A percentile compares a stretch with the other conserved stretches of the same genome.
Conservation (phyloP, 2,888 invertebrate species). For the Lasioglossum oenotherae region DNA sequence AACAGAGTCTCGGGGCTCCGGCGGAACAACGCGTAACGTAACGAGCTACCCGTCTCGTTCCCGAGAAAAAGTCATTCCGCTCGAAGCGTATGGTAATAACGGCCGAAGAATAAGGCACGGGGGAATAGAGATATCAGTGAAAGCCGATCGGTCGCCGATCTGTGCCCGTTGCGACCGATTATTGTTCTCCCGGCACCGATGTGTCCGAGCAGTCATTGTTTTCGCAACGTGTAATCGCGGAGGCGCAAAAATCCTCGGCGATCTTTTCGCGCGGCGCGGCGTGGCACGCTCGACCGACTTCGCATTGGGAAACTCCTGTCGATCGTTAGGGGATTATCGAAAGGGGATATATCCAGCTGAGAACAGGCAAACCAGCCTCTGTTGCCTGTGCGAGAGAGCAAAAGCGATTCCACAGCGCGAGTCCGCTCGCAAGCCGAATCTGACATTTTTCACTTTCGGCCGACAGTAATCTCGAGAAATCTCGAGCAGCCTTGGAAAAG, state of each 20-base stretch:
- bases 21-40: conserved; percentile 57
- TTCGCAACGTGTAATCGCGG: conserved; percentile 65
- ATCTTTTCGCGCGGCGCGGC: conserved; percentile 10
- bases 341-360: conserved; percentile 61
- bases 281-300: conserved; percentile 52
- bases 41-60: conserved; percentile 39
- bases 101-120: conserved; percentile 46
- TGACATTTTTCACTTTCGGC: conserved; percentile 32
- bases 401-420: neutral
- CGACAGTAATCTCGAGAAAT: conserved; percentile 28
- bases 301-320: conserved; percentile 54
- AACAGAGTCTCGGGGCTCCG: neutral
- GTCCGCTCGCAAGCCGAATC: neutral
- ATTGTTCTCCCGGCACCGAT: conserved; percentile 47
- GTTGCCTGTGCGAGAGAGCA: neutral
- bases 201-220: conserved; percentile 53
- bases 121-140: conserved; percentile 69
- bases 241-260: conserved; percentile 56
- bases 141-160: conserved; percentile 61
- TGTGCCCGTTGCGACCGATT: conserved; percentile 46
- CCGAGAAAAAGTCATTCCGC: conserved; percentile 41
- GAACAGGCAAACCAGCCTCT: neutral
- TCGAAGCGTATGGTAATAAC: conserved; percentile 64
- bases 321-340: conserved; percentile 61
- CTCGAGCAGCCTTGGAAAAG: conserved; percentile 26